Percentiles rank a stretch among this genome's conserved stretches.
phyloP scores from a whole-genome alignment of 2,888 invertebrate species.

The Criorhina ranunculi region DNA sequence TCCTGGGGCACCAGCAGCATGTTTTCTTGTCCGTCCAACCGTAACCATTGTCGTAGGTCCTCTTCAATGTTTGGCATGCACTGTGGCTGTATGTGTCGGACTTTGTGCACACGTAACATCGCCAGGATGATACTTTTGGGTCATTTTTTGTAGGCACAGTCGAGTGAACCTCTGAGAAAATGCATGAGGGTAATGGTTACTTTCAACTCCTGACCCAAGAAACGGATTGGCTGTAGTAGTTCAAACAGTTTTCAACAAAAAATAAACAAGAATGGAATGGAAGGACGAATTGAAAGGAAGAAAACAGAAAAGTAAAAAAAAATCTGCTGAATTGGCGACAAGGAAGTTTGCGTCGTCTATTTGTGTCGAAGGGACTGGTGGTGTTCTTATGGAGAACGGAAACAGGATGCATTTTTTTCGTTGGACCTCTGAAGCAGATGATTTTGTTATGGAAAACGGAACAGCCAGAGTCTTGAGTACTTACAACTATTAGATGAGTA shows the following conservation, averaged over 20 bases:
- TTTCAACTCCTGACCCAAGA: constrained; percentile 63
- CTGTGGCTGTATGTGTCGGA: constrained; percentile 7
- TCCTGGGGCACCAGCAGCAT: constrained; percentile 55
- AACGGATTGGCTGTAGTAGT: constrained; percentile 9
- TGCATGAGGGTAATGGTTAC: constrained; percentile 45
- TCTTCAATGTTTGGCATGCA: constrained; percentile 14
- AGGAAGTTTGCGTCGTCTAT: constrained; percentile 61
- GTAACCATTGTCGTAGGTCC: constrained; percentile 69
- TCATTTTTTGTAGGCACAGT: constrained; percentile 19
- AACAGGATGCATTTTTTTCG: constrained; percentile 68
- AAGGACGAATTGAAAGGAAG: constrained; percentile 24
- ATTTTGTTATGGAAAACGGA: constrained; percentile 18
- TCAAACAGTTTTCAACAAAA: constrained; percentile 11
- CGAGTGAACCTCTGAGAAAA: constrained; percentile 32
- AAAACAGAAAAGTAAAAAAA: constrained; percentile 8
- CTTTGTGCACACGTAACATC: constrained; percentile 23
- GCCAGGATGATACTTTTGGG: constrained; percentile 48
- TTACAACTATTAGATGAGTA: neutral
- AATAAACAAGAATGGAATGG: neutral
- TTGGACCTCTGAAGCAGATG: constrained; percentile 33
- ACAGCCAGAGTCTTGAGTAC: neutral
- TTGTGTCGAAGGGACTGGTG: constrained; percentile 24
- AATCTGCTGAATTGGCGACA: constrained; percentile 58
- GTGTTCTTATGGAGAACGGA: constrained; percentile 42
- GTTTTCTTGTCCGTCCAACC: constrained; percentile 45